Evolutionary conservation across 2,113 vertebrate genomes (phyloP), one percentile per base, ranked within the genome.

Genomic region (Percina caprodes): DNA sequence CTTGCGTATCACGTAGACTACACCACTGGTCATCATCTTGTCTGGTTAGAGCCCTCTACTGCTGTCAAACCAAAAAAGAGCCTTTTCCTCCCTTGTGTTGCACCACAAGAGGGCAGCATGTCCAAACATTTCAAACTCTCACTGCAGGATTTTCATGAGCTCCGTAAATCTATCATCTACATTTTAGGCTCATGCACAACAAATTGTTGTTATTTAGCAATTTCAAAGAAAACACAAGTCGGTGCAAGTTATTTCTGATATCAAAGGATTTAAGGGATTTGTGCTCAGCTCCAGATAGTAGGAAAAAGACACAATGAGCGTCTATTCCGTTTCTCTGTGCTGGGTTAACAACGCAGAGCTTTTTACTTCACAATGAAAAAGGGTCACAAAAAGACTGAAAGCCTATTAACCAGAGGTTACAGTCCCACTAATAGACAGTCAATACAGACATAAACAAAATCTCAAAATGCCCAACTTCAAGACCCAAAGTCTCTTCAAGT

Each of bases 71-170:
- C n/a, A 13, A 1, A 1, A 21, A 6, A 10, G 2, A 67, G 6
- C 2, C 1, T 63, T 66, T 69, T 49, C 19, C 2, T 19, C 58
- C 7, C 15, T 62, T 1, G 5, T 60, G 30, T 75, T 85, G 5
- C 4, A 26, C 81, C 92, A 84, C 84, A 65, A 3, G 83, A 69
- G 81, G 85, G 85, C 86, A 86, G 86, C 74, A 89, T 63, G n/a
- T 45, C 61, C 82, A 78, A 45, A 83, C n/a, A 0, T 80, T 69
- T 79, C 9, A 52, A 30, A 55, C 9, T 19, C 5, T 18, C n/a
- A 0, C 4, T 48, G 35, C 63, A 66, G 59, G 14, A 45, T 42
- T 49, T 35, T 18, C 14, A 55, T 35, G 51, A 62, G 21, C 21
- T 4, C 11, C 30, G 63, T 12, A 3, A 67, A 45, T 33, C 14